Conservation (phyloP, 2,797 vertebrate genomes). For the Anas georgica region DNA sequence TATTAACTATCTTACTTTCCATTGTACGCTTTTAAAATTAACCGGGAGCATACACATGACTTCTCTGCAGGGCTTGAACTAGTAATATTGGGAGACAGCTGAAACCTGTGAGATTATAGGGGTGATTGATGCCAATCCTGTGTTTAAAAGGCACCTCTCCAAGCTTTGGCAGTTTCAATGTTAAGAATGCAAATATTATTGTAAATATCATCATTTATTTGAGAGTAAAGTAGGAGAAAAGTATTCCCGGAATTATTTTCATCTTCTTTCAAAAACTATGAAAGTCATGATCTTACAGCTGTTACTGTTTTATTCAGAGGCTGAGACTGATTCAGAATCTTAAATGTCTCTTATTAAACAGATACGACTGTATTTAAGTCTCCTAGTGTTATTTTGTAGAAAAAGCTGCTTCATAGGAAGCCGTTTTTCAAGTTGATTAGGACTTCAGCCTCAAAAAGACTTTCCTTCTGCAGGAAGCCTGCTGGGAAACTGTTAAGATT, state of each 20-base stretch:
- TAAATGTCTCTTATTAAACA: not conserved
- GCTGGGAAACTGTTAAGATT: not conserved
- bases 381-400: not conserved
- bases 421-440: not conserved
- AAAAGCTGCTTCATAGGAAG: not conserved
- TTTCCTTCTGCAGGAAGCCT: not conserved
- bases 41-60: not conserved
- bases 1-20: conserved; percentile 75
- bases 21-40: not conserved
- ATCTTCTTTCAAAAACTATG: not conserved
- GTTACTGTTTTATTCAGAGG: not conserved
- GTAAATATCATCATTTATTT: not conserved
- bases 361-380: not conserved
- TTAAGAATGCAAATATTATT: not conserved
- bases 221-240: not conserved
- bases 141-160: not conserved
- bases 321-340: not conserved
- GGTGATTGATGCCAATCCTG: not conserved
- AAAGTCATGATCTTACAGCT: not conserved
- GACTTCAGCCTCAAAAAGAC: not conserved
- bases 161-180: not conserved
- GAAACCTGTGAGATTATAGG: not conserved
- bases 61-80: not conserved
- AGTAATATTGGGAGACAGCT: not conserved
- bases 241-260: not conserved